Conservation (phyloP, 2,888 invertebrate genomes). For the Pasiphila rectangulata region DNA sequence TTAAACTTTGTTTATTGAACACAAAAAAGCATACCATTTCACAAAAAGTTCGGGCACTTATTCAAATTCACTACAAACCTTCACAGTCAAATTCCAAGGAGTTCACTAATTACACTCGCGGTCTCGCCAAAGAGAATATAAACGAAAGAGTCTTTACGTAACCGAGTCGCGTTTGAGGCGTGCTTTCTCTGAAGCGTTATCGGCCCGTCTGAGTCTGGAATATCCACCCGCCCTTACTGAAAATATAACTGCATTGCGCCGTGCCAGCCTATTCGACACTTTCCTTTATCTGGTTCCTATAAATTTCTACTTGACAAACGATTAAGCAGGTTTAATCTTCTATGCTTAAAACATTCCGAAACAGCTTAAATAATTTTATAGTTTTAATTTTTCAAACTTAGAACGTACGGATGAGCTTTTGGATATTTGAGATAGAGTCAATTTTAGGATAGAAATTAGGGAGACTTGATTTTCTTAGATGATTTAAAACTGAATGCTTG, state of each 20-base stretch:
- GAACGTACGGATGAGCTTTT: too few relatives aligned
- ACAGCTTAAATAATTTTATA: too few relatives aligned
- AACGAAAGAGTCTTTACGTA: slow-evolving; percentile 43
- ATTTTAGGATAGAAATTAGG: too few relatives aligned
- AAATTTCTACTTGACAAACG: too few relatives aligned
- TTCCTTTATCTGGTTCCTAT: slow-evolving; percentile 19
- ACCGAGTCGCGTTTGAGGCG: slow-evolving; percentile 46
- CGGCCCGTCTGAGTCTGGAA: slow-evolving; percentile 66
- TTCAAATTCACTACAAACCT: slow-evolving; percentile 46
- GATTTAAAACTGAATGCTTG: too few relatives aligned
- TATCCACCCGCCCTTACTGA: slow-evolving; percentile 48
- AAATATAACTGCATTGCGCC: slow-evolving; percentile 73
- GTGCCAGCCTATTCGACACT: slow-evolving; percentile 30
- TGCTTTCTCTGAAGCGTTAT: slow-evolving; percentile 65
- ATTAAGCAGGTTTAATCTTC: too few relatives aligned
- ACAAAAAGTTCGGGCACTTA: slow-evolving; percentile 13
- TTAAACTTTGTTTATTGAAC: slow-evolving; percentile 1
- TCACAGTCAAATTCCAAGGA: slow-evolving; percentile 39
- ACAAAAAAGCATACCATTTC: slow-evolving; percentile 1
- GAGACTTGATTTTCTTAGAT: too few relatives aligned
- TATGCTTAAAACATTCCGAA: too few relatives aligned
- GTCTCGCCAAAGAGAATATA: slow-evolving; percentile 6
- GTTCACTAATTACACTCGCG: slow-evolving; percentile 35
- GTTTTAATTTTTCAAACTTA: too few relatives aligned
- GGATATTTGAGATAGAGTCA: too few relatives aligned